Evolutionary conservation across 2,797 vertebrate genomes (phyloP).

Genomic region (Molossus molossus): DNA sequence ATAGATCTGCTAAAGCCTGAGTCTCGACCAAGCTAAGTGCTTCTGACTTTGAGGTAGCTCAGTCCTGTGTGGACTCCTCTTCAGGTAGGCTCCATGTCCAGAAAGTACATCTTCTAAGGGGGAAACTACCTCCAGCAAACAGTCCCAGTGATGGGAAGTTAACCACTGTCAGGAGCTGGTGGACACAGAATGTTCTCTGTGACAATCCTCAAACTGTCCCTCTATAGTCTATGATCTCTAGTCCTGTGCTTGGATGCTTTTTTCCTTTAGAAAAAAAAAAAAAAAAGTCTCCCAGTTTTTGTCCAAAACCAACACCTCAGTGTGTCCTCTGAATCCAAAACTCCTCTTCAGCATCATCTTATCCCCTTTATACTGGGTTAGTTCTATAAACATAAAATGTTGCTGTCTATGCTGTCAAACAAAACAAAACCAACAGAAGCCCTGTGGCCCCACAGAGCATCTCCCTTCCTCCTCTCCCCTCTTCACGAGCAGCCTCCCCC

Average conservation of each 20-base stretch:
- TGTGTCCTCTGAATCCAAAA: not conserved
- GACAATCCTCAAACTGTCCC: not conserved
- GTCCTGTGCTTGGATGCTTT: not conserved
- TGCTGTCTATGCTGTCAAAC: not conserved
- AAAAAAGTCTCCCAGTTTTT: not conserved
- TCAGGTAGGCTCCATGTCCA: too few relatives aligned
- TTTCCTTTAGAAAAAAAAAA: not conserved
- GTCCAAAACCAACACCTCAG: not conserved
- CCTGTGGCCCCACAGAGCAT: not conserved
- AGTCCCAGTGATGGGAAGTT: not conserved
- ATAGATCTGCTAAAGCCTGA: not conserved
- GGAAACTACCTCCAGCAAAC: not conserved
- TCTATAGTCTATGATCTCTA: not conserved
- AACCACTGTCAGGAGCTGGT: too few relatives aligned
- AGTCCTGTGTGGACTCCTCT: not conserved
- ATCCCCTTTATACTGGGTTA: fast-evolving
- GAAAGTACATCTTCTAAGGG: too few relatives aligned
- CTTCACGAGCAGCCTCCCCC: not conserved
- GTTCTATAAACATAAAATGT: not conserved
- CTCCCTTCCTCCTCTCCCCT: not conserved
- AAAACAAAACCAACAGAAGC: not conserved
- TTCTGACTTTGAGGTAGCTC: not conserved
- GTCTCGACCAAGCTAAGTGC: not conserved
- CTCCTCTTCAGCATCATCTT: not conserved
- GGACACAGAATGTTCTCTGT: not conserved